Conservation (phyloP, 2,797 vertebrate genomes). For the Sebastes goodei region DNA sequence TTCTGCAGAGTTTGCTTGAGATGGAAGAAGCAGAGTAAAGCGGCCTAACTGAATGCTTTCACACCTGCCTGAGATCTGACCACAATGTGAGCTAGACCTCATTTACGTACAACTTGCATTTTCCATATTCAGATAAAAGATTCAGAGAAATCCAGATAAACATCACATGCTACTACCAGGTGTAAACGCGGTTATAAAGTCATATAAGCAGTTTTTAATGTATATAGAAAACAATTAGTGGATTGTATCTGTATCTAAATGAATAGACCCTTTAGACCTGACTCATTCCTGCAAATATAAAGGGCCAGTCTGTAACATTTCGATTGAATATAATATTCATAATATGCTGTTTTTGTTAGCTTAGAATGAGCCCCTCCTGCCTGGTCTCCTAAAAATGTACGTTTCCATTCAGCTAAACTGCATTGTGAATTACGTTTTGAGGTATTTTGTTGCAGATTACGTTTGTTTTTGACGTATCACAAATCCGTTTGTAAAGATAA, state of each 20-base stretch:
- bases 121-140: background rate
- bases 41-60: background rate
- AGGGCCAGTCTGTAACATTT: too few relatives aligned
- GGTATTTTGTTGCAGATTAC: too few relatives aligned
- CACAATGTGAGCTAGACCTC: background rate
- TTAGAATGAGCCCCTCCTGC: too few relatives aligned
- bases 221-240: background rate
- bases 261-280: background rate
- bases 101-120: background rate
- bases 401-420: too few relatives aligned
- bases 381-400: too few relatives aligned
- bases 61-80: background rate
- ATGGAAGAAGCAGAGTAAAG: too few relatives aligned
- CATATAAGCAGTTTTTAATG: background rate
- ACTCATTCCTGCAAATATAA: background rate
- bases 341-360: too few relatives aligned
- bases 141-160: background rate
- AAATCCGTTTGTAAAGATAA: too few relatives aligned
- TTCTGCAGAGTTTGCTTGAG: background rate
- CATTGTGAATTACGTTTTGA: too few relatives aligned
- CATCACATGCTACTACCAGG: background rate
- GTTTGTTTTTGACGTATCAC: too few relatives aligned
- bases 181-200: background rate
- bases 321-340: too few relatives aligned
- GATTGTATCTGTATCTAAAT: background rate